Evolutionary conservation across 2,797 vertebrate genomes (phyloP), one percentile per base, ranked within the genome.

Genomic region (Toxotes lorentzi): DNA sequence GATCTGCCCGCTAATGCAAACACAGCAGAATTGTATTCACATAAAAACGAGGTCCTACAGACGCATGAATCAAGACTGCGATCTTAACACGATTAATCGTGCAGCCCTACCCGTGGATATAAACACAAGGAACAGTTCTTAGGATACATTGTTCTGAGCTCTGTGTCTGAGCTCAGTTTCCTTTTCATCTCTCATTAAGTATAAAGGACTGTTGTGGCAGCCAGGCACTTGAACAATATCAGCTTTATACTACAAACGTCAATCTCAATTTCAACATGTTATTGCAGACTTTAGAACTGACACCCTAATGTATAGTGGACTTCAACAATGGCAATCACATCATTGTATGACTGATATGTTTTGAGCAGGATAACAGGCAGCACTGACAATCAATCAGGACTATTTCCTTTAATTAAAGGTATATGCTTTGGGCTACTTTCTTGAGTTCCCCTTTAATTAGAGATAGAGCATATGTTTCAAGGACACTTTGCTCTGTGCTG

Each of bases 391-490:
- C 53, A 77, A 45, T 45, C 43, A 34, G 13, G 53, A 65, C 17
- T 13, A 14, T 53, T 87, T 63, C 30, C 14, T 45, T 67, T 68
- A 57, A 71, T 79, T 73, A 86, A 70, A 6, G 47, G 5, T 67
- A 1, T 51, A 24, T 30, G 60, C 81, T 78, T 43, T 71, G 21
- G 82, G 73, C 64, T 56, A 64, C 73, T 73, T 78, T 72, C 54
- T 74, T 40, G 34, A 70, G 62, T 19, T 54, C n/a, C 34, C 13
- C 41, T 81, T 59, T 89, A 90, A 90, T 91, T 86, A 81, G 71
- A 69, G 60, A 68, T 16, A 14, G 68, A 85, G 67, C 88, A 90
- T 86, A 87, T 89, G 86, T 85, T 88, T 81, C 88, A 91, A 90
- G 85, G 90, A 86, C 86, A 81, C 43, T 72, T 72, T 72, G 61